Evolutionary conservation across 2,888 invertebrate species (phyloP).

Genomic region (Cephus pygmeus): DNA sequence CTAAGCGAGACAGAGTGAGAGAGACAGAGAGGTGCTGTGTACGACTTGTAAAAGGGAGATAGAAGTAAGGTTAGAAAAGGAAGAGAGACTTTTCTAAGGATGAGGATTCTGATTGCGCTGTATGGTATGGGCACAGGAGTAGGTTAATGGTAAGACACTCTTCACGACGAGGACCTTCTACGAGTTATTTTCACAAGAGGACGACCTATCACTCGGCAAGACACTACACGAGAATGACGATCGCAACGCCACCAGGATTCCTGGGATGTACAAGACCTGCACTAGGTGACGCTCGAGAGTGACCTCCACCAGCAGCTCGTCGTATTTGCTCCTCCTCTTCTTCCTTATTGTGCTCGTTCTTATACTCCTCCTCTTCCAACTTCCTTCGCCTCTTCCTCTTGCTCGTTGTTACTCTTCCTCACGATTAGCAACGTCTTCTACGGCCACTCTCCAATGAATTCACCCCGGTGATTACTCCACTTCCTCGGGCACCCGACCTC

Average conservation of each 20-base stretch:
- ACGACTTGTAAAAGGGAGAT: conserved; percentile 13
- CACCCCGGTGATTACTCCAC: background rate
- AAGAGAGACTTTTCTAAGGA: background rate
- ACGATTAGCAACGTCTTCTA: background rate
- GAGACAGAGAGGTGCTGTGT: conserved; percentile 15
- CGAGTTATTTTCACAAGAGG: background rate
- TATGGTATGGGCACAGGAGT: background rate
- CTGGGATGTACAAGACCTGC: conserved; percentile 10
- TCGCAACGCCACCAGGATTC: background rate
- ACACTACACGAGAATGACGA: background rate
- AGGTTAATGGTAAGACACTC: background rate
- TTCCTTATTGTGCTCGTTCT: conserved; percentile 25
- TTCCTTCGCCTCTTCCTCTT: background rate
- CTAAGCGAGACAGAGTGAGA: background rate
- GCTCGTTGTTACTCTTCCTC: background rate
- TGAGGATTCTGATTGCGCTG: background rate
- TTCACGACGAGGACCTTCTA: background rate
- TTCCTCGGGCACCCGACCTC: background rate
- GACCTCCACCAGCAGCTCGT: conserved; percentile 25
- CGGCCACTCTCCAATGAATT: background rate
- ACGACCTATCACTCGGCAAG: background rate
- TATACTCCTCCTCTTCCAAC: background rate
- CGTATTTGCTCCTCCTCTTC: conserved; percentile 9
- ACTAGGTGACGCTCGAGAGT: conserved; percentile 38
- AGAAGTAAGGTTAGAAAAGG: background rate